Evolutionary conservation across 1,140 invertebrate genomes (phyloP).

Genomic region (Sarcophaga bullata): DNA sequence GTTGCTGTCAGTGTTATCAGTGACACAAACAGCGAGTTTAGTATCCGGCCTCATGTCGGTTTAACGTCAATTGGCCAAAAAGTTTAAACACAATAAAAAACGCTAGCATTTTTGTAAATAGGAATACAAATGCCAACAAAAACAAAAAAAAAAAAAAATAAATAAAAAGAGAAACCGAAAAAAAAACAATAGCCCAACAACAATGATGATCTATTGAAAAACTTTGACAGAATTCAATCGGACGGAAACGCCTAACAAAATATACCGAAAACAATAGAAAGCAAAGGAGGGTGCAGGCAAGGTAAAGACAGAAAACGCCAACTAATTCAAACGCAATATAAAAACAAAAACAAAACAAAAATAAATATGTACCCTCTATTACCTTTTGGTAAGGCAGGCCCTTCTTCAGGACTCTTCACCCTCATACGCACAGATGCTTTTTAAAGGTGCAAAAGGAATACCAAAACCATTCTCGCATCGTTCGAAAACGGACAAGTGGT

Average conservation of each 20-base stretch:
- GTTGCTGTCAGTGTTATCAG: background rate
- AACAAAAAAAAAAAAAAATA: background rate
- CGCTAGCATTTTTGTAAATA: background rate
- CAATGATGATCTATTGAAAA: constrained; percentile 6
- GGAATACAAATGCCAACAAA: background rate
- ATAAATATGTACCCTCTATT: too few relatives aligned
- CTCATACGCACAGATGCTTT: too few relatives aligned
- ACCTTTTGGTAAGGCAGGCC: too few relatives aligned
- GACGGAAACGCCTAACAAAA: constrained; percentile 33
- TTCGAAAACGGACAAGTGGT: constrained; percentile 10
- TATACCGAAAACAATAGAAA: background rate
- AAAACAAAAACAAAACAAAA: background rate
- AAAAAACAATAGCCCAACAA: background rate
- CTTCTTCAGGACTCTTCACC: too few relatives aligned
- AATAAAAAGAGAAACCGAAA: background rate
- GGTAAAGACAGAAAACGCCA: background rate
- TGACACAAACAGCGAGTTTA: constrained; percentile 23
- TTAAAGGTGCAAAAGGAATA: background rate
- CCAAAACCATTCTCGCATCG: background rate
- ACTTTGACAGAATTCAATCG: constrained; percentile 34
- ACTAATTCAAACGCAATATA: background rate
- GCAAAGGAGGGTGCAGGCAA: background rate
- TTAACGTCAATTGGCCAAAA: constrained; percentile 36
- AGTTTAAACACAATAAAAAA: background rate
- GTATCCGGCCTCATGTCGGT: constrained; percentile 37